These are phyloP conservation scores for Drosophila lacicola DNA, from an alignment of 2,888 invertebrate species.

Conservation along the genomic window DNA sequence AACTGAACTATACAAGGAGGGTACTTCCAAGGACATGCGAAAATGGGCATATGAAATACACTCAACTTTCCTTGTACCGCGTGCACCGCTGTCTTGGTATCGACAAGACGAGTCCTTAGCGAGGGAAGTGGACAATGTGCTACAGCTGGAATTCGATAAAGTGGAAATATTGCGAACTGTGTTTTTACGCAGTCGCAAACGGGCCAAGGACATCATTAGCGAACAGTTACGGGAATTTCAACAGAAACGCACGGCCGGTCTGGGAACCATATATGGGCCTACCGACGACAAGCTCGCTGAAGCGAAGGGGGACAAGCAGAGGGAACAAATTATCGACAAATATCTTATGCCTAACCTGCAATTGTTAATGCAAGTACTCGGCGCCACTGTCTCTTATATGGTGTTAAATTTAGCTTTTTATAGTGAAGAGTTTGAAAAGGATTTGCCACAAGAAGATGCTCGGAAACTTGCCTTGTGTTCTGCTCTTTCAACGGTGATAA, in stretches of 20 bases:
- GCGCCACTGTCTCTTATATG: not conserved
- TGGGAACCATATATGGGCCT: constrained; percentile 95
- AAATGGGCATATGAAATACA: constrained; percentile 99
- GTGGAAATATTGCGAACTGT: constrained; percentile 95
- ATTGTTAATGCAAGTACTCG: constrained; percentile 87
- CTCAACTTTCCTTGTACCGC: constrained; percentile 96
- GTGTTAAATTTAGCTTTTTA: constrained; percentile 8
- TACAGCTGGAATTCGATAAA: constrained; percentile 93
- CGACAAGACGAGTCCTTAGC: constrained; percentile 91
- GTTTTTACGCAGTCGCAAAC: constrained; percentile 94
- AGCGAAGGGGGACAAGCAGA: constrained; percentile 91
- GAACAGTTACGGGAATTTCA: constrained; percentile 87
- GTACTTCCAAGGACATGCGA: constrained; percentile 94
- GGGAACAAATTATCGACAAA: constrained; percentile 91
- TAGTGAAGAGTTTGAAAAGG: constrained; percentile 89
- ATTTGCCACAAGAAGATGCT: constrained; percentile 87
- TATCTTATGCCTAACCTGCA: constrained; percentile 91
- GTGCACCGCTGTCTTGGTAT: constrained; percentile 87
- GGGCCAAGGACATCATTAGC: constrained; percentile 85
- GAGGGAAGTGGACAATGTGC: constrained; percentile 94
- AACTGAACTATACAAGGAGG: constrained; percentile 95
- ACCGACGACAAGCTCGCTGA: constrained; percentile 92
- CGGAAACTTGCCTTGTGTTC: constrained; percentile 89
- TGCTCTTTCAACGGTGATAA: constrained; percentile 92
- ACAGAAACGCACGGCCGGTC: constrained; percentile 94